Evolutionary conservation across 2,797 vertebrate species (phyloP).

Genomic region (Acanthiza pusilla): DNA sequence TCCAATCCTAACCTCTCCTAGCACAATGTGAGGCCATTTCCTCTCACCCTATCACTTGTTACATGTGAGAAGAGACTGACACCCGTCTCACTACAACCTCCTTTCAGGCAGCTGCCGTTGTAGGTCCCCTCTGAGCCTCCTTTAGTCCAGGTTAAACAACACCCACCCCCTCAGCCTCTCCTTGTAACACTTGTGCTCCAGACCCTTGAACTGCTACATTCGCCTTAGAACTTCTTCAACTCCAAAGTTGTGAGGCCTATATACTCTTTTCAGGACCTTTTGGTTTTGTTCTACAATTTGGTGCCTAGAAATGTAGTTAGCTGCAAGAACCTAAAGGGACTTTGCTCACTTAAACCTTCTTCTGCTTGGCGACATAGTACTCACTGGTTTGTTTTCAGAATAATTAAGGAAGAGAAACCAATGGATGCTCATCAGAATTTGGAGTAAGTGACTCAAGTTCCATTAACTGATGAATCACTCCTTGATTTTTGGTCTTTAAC

Average conservation of each 20-base stretch:
- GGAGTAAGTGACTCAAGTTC: not conserved
- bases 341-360: not conserved
- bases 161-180: accelerated
- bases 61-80: not conserved
- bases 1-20: not conserved
- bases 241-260: not conserved
- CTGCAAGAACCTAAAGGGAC: not conserved
- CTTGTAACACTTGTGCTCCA: not conserved
- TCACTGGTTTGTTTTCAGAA: not conserved
- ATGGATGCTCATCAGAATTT: not conserved
- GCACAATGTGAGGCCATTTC: not conserved
- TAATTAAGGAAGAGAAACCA: not conserved
- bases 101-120: not conserved
- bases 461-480: not conserved
- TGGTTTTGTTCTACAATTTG: not conserved
- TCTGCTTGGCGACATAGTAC: not conserved
- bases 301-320: not conserved
- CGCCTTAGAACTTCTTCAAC: not conserved
- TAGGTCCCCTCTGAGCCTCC: not conserved
- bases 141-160: not conserved
- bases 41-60: not conserved
- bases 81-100: not conserved
- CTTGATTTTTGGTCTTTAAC: not conserved
- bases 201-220: no score
- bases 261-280: not conserved